Evolutionary conservation across 1,140 invertebrate genomes (phyloP).

Genomic region (Planococcus citri): DNA sequence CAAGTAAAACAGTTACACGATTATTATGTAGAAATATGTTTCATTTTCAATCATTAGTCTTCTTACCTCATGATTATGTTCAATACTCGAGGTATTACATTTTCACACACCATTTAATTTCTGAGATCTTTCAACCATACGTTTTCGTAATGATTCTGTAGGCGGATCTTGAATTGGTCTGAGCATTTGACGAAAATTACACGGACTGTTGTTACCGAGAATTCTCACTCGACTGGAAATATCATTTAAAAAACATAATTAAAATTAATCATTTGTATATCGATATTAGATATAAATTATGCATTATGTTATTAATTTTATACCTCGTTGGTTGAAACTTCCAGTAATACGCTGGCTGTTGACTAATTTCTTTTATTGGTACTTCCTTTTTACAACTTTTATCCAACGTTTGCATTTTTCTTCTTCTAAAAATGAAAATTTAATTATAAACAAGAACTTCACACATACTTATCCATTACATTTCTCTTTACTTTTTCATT

Average conservation of each 20-base stretch:
- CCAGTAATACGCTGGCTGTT: not conserved
- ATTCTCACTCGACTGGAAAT: not conserved
- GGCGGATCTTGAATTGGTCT: slow-evolving; percentile 51
- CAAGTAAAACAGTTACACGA: not conserved
- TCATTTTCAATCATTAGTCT: too few species aligned
- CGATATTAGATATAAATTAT: not conserved
- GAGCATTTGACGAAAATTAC: slow-evolving; percentile 47
- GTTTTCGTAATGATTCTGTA: slow-evolving; percentile 53
- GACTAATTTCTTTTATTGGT: not conserved
- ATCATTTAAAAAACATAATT: not conserved
- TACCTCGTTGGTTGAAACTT: not conserved
- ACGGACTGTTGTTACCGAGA: not conserved
- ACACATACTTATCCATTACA: slow-evolving; percentile 18
- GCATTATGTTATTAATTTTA: not conserved
- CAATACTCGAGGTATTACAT: not conserved
- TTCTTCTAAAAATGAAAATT: slow-evolving; percentile 28
- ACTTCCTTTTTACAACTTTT: not conserved
- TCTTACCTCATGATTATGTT: too few species aligned
- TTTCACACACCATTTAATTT: not conserved
- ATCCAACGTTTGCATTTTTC: not conserved
- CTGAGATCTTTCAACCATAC: slow-evolving; percentile 22
- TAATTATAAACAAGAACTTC: too few species aligned
- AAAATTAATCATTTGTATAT: not conserved
- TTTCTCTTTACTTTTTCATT: slow-evolving; percentile 39
- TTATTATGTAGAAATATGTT: too few species aligned